These are phyloP conservation scores for Cataglyphis livida DNA, from an alignment of 2,888 invertebrate genomes.

Conservation along the genomic window DNA sequence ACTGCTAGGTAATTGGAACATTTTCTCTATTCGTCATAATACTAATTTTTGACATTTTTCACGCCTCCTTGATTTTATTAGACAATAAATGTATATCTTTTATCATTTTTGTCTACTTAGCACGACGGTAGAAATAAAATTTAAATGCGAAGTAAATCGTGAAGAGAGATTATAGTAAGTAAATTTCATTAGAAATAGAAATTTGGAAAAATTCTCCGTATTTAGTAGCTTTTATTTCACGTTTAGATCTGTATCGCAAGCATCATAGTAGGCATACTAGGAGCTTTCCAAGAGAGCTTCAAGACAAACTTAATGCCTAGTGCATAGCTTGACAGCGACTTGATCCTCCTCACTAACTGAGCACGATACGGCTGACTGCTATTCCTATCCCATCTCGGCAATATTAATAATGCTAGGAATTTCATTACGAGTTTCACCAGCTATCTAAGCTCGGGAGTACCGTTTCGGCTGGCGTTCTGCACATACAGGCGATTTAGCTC, in stretches of 20 bases:
- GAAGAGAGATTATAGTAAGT: not conserved
- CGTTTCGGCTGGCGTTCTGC: slow-evolving; percentile 63
- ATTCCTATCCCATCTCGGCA: slow-evolving; percentile 75
- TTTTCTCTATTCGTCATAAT: slow-evolving; percentile 75
- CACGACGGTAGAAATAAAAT: not conserved
- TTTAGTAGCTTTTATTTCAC: slow-evolving; percentile 40
- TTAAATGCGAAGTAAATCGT: not conserved
- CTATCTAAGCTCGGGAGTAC: slow-evolving; percentile 67
- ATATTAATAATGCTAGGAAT: slow-evolving; percentile 83
- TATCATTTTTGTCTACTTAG: not conserved
- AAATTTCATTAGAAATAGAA: not conserved
- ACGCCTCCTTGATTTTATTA: not conserved
- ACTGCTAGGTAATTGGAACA: slow-evolving; percentile 72
- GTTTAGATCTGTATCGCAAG: slow-evolving; percentile 32
- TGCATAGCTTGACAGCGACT: slow-evolving; percentile 73
- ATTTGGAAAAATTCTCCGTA: not conserved
- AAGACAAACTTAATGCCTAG: slow-evolving; percentile 71
- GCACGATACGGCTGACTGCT: slow-evolving; percentile 75
- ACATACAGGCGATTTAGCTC: slow-evolving; percentile 62
- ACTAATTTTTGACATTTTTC: slow-evolving; percentile 62
- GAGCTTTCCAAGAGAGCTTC: slow-evolving; percentile 58
- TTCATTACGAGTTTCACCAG: slow-evolving; percentile 81
- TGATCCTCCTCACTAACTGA: slow-evolving; percentile 70
- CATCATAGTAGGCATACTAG: slow-evolving; percentile 42
- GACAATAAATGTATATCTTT: not conserved